Evolutionary conservation across 2,113 vertebrate genomes (phyloP).

Genomic region (Psephotus haematonotus): DNA sequence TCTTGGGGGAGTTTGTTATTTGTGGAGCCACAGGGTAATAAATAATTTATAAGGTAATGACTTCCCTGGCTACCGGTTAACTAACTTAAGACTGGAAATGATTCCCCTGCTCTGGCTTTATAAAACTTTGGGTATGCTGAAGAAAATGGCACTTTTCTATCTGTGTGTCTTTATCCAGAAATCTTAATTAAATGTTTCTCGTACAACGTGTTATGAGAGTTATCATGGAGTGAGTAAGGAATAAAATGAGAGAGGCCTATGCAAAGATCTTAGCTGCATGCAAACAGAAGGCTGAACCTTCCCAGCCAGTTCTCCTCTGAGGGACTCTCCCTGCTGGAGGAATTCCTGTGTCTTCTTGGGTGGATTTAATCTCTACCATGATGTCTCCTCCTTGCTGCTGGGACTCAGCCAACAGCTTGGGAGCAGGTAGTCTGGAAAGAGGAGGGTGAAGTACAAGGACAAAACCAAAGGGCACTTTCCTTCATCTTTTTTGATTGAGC

Average conservation of each 20-base stretch:
- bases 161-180: neutral
- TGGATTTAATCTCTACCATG: neutral
- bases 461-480: neutral
- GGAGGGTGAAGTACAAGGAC: neutral
- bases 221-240: neutral
- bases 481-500: neutral
- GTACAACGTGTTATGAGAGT: neutral
- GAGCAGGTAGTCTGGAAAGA: neutral
- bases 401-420: neutral
- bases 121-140: neutral
- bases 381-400: neutral
- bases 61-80: neutral
- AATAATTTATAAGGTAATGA: conserved; percentile 4
- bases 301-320: neutral
- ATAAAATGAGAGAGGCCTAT: neutral
- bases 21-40: neutral
- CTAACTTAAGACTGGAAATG: neutral
- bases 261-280: neutral
- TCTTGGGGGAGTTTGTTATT: neutral
- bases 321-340: neutral
- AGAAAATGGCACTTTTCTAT: neutral
- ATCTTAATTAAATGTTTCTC: neutral
- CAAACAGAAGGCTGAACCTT: neutral
- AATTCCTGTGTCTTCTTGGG: accelerated
- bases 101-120: neutral